Percentiles rank a stretch among this genome's conserved stretches.
These are phyloP conservation scores for Nipponacmea schrenckii DNA, from an alignment of 2,888 invertebrate genomes.

Conservation along the genomic window DNA sequence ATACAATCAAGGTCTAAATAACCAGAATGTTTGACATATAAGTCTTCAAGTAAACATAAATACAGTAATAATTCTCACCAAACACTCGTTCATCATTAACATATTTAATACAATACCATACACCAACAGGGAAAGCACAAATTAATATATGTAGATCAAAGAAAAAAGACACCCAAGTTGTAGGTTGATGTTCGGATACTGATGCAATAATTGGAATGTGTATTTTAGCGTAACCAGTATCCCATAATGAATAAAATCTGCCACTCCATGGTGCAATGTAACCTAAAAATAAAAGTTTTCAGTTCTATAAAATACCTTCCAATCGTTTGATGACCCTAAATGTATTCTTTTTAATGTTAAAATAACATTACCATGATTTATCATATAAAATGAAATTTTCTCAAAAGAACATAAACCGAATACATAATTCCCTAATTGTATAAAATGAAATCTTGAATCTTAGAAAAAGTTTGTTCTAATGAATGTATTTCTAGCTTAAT, in stretches of 20 bases:
- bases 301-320: neutral
- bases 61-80: constrained; percentile 73
- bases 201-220: constrained; percentile 99
- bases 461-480: too few relatives aligned
- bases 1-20: too few relatives aligned
- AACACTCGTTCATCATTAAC: constrained; percentile 97
- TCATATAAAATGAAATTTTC: too few relatives aligned
- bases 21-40: neutral
- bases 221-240: constrained; percentile 98
- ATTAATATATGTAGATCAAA: constrained; percentile 97
- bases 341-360: too few relatives aligned
- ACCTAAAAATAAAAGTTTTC: constrained; percentile 67
- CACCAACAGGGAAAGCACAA: constrained; percentile 95
- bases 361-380: too few relatives aligned
- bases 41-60: neutral
- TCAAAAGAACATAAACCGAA: too few relatives aligned
- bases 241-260: constrained; percentile 98
- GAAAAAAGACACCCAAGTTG: constrained; percentile 91
- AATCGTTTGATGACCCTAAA: too few relatives aligned
- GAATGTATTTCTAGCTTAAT: too few relatives aligned
- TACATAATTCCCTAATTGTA: too few relatives aligned
- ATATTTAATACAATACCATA: constrained; percentile 98
- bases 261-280: constrained; percentile 97
- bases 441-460: too few relatives aligned
- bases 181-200: constrained; percentile 99